Conservation (phyloP, 2,797 vertebrate genomes). For the Trichosurus vulpecula region DNA sequence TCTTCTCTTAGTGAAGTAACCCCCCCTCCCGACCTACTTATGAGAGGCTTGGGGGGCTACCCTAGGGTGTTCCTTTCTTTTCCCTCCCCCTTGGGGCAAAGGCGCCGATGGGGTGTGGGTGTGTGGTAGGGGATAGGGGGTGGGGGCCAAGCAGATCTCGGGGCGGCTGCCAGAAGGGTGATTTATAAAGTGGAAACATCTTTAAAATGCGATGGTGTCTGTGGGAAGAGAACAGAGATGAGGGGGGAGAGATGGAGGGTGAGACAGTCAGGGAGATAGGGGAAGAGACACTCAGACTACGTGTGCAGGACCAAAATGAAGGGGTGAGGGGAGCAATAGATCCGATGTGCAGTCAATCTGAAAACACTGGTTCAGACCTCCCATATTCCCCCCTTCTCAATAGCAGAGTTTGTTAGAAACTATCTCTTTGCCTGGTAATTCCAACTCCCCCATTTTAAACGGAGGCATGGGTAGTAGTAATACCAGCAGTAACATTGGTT, state of each 20-base stretch:
- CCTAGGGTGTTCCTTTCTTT: background rate
- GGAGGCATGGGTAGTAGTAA: background rate
- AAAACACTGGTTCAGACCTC: constrained; percentile 10
- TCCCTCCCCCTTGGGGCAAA: background rate
- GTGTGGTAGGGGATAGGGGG: background rate
- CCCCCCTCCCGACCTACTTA: background rate
- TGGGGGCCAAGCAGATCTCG: background rate
- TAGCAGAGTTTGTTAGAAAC: constrained; percentile 26
- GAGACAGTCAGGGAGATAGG: background rate
- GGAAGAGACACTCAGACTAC: background rate
- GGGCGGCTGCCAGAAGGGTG: constrained; percentile 84
- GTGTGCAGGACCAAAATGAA: background rate
- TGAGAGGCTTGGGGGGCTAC: background rate
- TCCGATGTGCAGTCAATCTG: constrained; percentile 18
- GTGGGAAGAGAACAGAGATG: constrained; percentile 75
- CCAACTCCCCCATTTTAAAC: background rate
- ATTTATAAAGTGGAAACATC: constrained; percentile 91
- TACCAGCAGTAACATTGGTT: background rate
- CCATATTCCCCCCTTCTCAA: background rate
- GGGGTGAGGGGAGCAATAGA: background rate
- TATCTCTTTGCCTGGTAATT: background rate
- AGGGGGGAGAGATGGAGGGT: constrained; percentile 61
- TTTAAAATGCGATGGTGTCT: constrained; percentile 85
- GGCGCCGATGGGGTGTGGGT: background rate
- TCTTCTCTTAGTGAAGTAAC: background rate